phyloP scores from a whole-genome alignment of 1,140 invertebrate genomes.

The Propsilocerus akamusi region DNA sequence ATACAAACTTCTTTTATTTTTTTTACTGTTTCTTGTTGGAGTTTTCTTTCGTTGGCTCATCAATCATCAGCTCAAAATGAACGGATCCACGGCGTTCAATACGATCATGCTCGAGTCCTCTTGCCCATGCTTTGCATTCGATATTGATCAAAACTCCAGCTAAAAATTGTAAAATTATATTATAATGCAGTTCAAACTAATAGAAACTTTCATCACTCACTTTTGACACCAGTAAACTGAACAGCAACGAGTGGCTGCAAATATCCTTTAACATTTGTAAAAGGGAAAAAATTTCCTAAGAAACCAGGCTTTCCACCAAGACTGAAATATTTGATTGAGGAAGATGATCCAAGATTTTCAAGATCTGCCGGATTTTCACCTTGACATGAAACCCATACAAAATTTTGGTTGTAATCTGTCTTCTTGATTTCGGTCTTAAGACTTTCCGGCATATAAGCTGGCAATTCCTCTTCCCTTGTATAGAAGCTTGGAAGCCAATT shows the following conservation, averaged over 20 bases:
- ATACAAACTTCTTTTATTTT: too few species aligned
- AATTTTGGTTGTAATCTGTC: background rate
- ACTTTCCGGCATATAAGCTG: slow-evolving; percentile 49
- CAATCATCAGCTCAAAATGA: slow-evolving; percentile 79
- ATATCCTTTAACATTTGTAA: slow-evolving; percentile 12
- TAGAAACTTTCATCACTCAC: slow-evolving; percentile 31
- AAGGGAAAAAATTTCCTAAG: slow-evolving; percentile 15
- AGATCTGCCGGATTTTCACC: slow-evolving; percentile 55
- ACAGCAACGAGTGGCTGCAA: slow-evolving; percentile 18
- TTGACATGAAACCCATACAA: slow-evolving; percentile 52
- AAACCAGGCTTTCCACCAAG: slow-evolving; percentile 26
- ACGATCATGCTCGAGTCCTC: slow-evolving; percentile 63
- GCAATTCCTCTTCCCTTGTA: slow-evolving; percentile 47
- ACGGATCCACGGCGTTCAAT: slow-evolving; percentile 56
- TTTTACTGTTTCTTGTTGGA: too few species aligned
- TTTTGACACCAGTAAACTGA: slow-evolving; percentile 30
- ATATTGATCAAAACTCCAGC: slow-evolving; percentile 56
- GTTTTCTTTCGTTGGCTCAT: slow-evolving; percentile 35
- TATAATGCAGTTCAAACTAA: background rate
- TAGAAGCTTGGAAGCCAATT: slow-evolving; percentile 59
- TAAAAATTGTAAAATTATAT: slow-evolving; percentile 25
- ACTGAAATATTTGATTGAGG: slow-evolving; percentile 43
- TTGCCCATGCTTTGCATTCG: slow-evolving; percentile 79
- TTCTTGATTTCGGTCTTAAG: slow-evolving; percentile 46
- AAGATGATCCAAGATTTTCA: slow-evolving; percentile 45